Percentiles rank a stretch among this genome's conserved stretches.
phyloP scores from a whole-genome alignment of 2,113 vertebrate genomes.

The Nestor notabilis region DNA sequence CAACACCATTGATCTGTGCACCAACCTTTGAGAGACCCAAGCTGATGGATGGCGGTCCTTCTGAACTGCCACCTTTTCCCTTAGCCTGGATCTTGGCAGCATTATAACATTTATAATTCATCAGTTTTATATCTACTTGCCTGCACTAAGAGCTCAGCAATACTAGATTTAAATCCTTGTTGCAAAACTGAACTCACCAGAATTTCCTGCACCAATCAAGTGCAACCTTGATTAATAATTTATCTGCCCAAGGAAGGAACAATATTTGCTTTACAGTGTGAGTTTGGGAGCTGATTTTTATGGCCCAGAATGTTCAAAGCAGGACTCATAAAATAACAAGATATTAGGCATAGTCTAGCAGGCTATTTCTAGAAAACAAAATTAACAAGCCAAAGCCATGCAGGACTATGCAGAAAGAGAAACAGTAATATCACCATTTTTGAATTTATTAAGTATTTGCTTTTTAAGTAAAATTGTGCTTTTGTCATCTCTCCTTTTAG shows the following conservation, averaged over 20 bases:
- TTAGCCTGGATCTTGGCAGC: not conserved
- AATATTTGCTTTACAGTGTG: not conserved
- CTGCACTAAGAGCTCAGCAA: not conserved
- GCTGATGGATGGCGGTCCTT: not conserved
- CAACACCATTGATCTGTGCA: not conserved
- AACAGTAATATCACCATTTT: not conserved
- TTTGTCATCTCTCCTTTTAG: not conserved
- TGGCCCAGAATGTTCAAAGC: not conserved
- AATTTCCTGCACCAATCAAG: not conserved
- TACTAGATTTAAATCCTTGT: not conserved
- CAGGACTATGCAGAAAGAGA: not conserved
- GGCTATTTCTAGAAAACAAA: conserved; percentile 9
- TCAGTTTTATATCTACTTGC: not conserved
- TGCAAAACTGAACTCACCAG: not conserved
- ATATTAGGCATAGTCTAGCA: not conserved
- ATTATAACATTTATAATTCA: not conserved
- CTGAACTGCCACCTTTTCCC: not conserved
- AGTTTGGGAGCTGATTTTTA: not conserved
- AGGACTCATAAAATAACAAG: not conserved
- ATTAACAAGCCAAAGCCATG: not conserved
- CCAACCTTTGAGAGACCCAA: rapidly evolving
- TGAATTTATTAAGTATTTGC: not conserved
- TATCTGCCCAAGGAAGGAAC: not conserved
- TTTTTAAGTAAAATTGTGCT: not conserved
- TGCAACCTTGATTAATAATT: not conserved